phyloP scores from a whole-genome alignment of 2,888 invertebrate species.

The Lampropteryx suffumata region DNA sequence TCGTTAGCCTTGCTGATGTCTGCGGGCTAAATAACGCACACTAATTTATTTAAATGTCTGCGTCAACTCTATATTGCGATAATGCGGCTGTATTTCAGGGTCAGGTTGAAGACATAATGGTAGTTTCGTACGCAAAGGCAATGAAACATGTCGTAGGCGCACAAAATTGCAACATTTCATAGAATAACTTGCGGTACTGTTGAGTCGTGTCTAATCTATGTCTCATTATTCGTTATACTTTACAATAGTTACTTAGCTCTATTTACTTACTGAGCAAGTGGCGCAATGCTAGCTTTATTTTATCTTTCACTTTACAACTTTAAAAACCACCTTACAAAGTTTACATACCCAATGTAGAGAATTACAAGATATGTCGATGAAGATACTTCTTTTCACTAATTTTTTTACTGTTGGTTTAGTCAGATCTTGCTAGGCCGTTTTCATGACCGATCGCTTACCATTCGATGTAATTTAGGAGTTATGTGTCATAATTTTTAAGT shows the following conservation, averaged over 20 bases:
- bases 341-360: too few species aligned
- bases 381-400: too few species aligned
- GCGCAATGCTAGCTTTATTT: constrained; percentile 10
- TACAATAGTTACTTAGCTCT: constrained; percentile 27
- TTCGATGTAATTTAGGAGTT: too few species aligned
- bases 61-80: constrained; percentile 58
- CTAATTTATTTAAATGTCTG: constrained; percentile 65
- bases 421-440: too few species aligned
- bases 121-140: constrained; percentile 13
- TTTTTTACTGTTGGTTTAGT: too few species aligned
- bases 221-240: constrained; percentile 20
- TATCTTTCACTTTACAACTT: too few species aligned
- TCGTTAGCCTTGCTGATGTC: constrained; percentile 69
- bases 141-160: constrained; percentile 30
- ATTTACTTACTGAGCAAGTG: constrained; percentile 33
- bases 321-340: too few species aligned
- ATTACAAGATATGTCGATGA: too few species aligned
- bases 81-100: constrained; percentile 59
- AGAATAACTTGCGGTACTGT: constrained; percentile 38
- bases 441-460: too few species aligned
- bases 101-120: constrained; percentile 36
- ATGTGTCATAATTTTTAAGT: too few species aligned
- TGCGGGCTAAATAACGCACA: constrained; percentile 32
- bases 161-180: constrained; percentile 42
- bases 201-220: constrained; percentile 52